Evolutionary conservation across 2,113 vertebrate species (phyloP), one percentile per base, ranked within the genome.

Genomic region (Gobiocypris rarus): DNA sequence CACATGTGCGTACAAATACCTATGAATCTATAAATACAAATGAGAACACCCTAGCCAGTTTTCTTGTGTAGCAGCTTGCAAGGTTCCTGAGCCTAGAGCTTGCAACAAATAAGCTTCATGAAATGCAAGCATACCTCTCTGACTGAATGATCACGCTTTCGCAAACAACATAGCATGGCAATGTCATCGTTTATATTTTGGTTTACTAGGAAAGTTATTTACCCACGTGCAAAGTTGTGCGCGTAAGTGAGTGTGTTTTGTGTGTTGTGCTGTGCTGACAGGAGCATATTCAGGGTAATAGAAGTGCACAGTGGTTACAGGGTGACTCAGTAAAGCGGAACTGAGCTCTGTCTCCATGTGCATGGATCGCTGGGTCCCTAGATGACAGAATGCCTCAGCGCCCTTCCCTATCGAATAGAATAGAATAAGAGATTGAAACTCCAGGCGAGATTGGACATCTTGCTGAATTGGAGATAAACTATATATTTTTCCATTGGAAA

Each of bases 221-320:
- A 41, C 43, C 41, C 34, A 82, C 59, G 76, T 81, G 52, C 28
- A 5, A 31, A 34, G 54, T 8, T 83, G 75, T 67, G 28, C 7
- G 5, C 19, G 2, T 74, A 34, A 74, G 65, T 52, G 59, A 38
- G 69, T 74, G 69, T 22, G 56, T 41, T 50, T 56, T 31, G 58
- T 75, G 61, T 83, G 87, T 75, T 79, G 86, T 82, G 86, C 84
- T 92, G 85, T 93, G 92, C 92, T 93, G 93, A 93, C 91, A 92
- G 88, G 88, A 91, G 86, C 90, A 90, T 92, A 93, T 93, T 92
- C 88, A 85, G 90, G 88, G 89, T 94, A 94, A 93, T 94, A 91
- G 89, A 90, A 90, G 80, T 90, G 82, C 88, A 89, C 86, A 90
- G 88, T 90, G 45, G 90, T 90, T 89, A 85, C 87, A 75, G 77